Evolutionary conservation across 2,113 vertebrate species (phyloP), one percentile per base, ranked within the genome.

Genomic region (Alligator sinensis): DNA sequence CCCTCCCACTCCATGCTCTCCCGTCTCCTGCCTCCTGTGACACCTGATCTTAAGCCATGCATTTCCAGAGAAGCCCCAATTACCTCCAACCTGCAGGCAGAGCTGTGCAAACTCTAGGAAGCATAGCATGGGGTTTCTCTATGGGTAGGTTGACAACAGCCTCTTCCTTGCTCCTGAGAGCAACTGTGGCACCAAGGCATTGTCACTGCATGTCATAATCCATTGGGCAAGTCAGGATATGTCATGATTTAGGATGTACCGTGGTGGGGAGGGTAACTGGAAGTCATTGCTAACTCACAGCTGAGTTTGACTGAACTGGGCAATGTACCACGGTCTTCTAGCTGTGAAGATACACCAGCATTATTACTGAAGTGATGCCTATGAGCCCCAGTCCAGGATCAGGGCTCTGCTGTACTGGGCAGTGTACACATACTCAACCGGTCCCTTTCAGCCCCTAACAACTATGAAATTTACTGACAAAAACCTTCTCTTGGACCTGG

Each of bases 61-160:
- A 61, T 75, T 86, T 76, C 77, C 79, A 30, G 10, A 75, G 54
- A 78, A 76, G 38, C 60, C 5, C 30, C 14, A 30, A 72, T 34
- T 38, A 66, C 61, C 11, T 22, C 47, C 22, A 55, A 63, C 21
- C 38, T 28, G 68, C 70, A 78, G 82, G 66, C 1, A 1, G 7
- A 59, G 61, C 68, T 59, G 62, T 9, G 7, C 34, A 22, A 47
- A 22, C 70, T 74, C 34, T 74, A 21, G 13, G 22, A 74, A 25
- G 21, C 21, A 47, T 47, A 47, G 24, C 19, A 74, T 47, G 47
- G 47, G 34, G 25, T 25, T 66, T 30, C 80, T 82, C 77, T 80
- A 15, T 0, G 0, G 4, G 6, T 6, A 66, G 34, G 14, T 21
- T 9, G 1, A 6, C 13, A 2, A 0, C 5, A 87, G 59, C 78